Base-by-base conservation (phyloP, 2,888 invertebrate species). In the Amblyjoppa proteus region DNA sequence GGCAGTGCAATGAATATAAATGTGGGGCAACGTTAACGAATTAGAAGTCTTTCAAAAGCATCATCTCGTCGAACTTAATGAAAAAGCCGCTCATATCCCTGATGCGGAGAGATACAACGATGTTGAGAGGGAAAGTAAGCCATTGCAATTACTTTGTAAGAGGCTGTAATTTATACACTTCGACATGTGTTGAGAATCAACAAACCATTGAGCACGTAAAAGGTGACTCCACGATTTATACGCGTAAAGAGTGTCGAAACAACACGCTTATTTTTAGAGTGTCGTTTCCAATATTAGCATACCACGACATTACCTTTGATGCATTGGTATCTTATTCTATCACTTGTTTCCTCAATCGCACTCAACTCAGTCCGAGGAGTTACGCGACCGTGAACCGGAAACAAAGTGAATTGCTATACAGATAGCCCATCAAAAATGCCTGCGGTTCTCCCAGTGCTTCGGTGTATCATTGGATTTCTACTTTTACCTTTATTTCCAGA, bases 321-420 rank as follows among this genome's bases (percentile, higher is more conserved):
- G 84, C 85, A 87, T 87, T 78, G 87, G 82, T 66, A 68, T 70
- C 61, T 61, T 73, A 20, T 58, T 81, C 76, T 81, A 85, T 86
- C 87, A 88, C 88, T 90, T 90, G 89, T 89, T 89, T 87, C 82
- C 70, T 77, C 83, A 83, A 86, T 83, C 58, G 28, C 45, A n/a
- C 31, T 28, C 66, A 45, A 49, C 51, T 78, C 73, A 78, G 53
- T 77, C 71, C 61, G 64, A 64, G 20, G 70, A 69, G 61, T 70
- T 41, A 45, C 69, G 51, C 20, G 70, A 61, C 74, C 69, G 75
- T 87, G 88, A 87, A 89, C 88, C 85, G 87, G 87, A 89, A 90
- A 89, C 84, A 86, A 88, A 91, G 91, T 88, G 88, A 89, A 91
- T 91, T 89, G 88, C 85, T 85, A 76, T 88, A 87, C 89, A 81